Base-by-base conservation (phyloP, 2,113 vertebrate species). In the Ammospiza caudacuta region DNA sequence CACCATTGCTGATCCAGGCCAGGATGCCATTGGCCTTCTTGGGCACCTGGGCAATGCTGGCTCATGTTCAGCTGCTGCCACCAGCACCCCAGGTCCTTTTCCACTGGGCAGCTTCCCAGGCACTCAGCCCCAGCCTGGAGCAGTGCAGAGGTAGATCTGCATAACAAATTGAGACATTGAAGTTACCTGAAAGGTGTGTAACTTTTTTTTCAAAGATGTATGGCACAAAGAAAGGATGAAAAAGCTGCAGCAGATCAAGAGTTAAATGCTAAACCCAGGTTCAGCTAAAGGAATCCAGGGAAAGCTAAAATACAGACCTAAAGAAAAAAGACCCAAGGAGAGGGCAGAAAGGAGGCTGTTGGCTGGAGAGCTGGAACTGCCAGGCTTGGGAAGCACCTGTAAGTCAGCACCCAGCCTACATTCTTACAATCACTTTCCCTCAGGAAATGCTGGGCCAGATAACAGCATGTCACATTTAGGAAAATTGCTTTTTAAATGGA, bases 21-120 rank as follows among this genome's bases (percentile, higher is more conserved):
- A 59, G 37, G 73, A 2, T 22, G 25, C 21, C 54, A 1, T 1
- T 31, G 37, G 44, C 11, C 31, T 27, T 52, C 31, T 44, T 22
- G 17, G 44, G 0, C 44, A 31, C 9, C 31, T 59, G 37, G 25
- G 44, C 44, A 59, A 52, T 5, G 1, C 29, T 76, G 83, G 21
- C 3, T 68, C 11, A 6, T 12, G 43, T n/a, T 41, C 70, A 75
- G 41, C 43, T 0, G 0, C 52, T 68, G 31, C 3, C 11, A 18
- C 8, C 35, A 68, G 52, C 21, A 76, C 17, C 7, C 27, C 44
- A 37, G 14, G 27, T 22, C 44, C 44, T 77, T 68, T 52, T 25
- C 37, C 63, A 68, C 13, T 4, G 4, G 23, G 27, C 54, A 77
- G 18, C 37, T 52, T 68, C 5, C 39, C 55, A 44, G 33, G 9